Conservation (phyloP, 1,140 invertebrate species). For the Drosophila parvula region DNA sequence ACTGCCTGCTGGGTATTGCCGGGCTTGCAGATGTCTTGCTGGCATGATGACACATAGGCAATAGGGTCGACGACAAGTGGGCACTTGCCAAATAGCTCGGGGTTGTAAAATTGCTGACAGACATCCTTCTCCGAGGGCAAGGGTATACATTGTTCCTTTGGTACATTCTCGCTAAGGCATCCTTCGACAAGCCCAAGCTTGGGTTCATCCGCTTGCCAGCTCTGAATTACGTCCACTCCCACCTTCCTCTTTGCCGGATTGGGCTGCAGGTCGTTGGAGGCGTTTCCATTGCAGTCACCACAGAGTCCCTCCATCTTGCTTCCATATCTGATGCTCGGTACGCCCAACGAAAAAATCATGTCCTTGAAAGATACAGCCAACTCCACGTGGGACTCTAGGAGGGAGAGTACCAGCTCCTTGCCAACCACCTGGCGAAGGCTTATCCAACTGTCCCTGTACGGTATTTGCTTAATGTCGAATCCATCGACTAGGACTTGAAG, state of each 20-base stretch:
- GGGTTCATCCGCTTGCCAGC: constrained; percentile 86
- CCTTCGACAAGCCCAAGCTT: constrained; percentile 71
- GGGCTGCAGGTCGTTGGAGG: constrained; percentile 87
- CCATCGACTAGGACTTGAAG: constrained; percentile 77
- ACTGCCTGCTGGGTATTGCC: constrained; percentile 85
- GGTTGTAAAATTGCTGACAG: constrained; percentile 87
- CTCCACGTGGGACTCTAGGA: constrained; percentile 85
- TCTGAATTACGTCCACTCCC: constrained; percentile 85
- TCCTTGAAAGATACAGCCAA: constrained; percentile 85
- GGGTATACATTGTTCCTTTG: constrained; percentile 85
- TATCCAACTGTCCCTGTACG: constrained; percentile 86
- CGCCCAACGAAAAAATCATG: constrained; percentile 86
- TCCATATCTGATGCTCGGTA: constrained; percentile 89
- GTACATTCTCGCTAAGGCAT: constrained; percentile 75
- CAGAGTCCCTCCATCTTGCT: constrained; percentile 91
- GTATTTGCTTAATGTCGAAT: constrained; percentile 84
- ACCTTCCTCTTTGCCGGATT: constrained; percentile 83
- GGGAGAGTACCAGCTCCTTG: constrained; percentile 84
- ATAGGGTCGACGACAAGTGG: constrained; percentile 89
- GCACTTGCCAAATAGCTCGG: constrained; percentile 89
- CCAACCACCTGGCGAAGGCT: constrained; percentile 83
- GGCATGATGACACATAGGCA: constrained; percentile 88
- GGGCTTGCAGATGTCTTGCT: constrained; percentile 87
- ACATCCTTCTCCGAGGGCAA: constrained; percentile 86
- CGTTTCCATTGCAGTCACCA: constrained; percentile 90